Base-by-base conservation (phyloP, 2,113 vertebrate genomes). In the Passer montanus region DNA sequence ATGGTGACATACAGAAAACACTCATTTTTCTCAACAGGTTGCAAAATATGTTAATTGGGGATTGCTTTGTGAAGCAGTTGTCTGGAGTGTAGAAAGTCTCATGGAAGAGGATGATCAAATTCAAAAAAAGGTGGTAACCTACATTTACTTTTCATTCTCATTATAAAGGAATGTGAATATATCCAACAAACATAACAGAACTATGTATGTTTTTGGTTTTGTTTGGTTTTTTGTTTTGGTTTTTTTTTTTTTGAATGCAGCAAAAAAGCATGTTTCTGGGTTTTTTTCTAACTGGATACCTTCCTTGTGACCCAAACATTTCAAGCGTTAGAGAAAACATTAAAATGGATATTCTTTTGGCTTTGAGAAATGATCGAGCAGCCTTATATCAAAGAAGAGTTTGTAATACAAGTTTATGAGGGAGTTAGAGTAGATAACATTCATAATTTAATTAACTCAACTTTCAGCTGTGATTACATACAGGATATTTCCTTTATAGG, bases 331-430 rank as follows among this genome's bases (percentile, higher is more conserved):
- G 6, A 68, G 13, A 26, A 81, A 92, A 79, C 84, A 93, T 79
- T 79, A 73, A 59, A 91, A 79, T 64, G 31, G 28, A 49, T 87
- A 78, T 43, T 46, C 31, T 60, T 90, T 93, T 70, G 89, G 44
- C 74, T 89, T 93, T 89, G 77, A 91, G 74, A 78, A 58, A 89
- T 89, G 89, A 94, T 96, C 78, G 85, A 82, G 73, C 15, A 87
- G 41, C 53, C 93, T 91, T 75, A 49, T 82, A 91, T 89, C 77
- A 94, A 94, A 76, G 21, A 91, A 72, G 11, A 33, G 41, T 50
- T 93, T 91, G 82, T 91, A 83, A 90, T 76, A 63, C 43, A 80
- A 62, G 59, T 46, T 95, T 94, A 90, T 63, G 35, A 85, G 28
- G 21, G 72, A 13, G 63, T 85, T 90, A 94, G n/a, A 76, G 39